Percentiles rank a stretch among this genome's conserved stretches.
These are phyloP conservation scores for Diplodus sargus DNA, from an alignment of 2,797 vertebrate genomes.

Conservation along the genomic window DNA sequence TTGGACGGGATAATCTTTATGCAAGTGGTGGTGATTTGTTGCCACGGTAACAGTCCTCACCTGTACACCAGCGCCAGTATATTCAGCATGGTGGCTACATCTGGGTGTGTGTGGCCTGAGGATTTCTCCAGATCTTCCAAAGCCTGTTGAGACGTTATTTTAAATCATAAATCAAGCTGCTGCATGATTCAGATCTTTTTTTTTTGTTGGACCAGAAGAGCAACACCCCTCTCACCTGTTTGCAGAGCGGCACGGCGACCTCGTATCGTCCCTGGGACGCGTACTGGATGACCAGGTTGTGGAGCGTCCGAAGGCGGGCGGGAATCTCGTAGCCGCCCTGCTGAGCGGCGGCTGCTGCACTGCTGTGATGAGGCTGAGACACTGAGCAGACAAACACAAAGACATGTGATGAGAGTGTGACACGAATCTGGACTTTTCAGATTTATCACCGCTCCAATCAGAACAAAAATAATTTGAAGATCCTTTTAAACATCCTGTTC, in stretches of 20 bases:
- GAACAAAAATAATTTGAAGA: neutral
- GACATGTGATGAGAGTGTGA: no score
- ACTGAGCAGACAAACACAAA: slow-evolving; percentile 63
- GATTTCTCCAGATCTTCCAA: slow-evolving; percentile 92
- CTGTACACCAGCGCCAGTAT: slow-evolving; percentile 92
- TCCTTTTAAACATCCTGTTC: neutral
- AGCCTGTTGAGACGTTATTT: slow-evolving; percentile 76
- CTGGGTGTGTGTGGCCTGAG: slow-evolving; percentile 92
- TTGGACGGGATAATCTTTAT: neutral
- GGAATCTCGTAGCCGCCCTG: slow-evolving; percentile 93
- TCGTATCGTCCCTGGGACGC: slow-evolving; percentile 92
- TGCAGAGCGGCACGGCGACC: slow-evolving; percentile 92
- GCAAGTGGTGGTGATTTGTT: neutral
- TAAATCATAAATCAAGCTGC: neutral
- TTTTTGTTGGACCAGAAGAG: neutral
- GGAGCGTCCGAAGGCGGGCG: slow-evolving; percentile 89
- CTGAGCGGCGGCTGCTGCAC: slow-evolving; percentile 84
- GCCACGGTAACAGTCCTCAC: slow-evolving; percentile 66
- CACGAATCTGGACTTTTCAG: no score
- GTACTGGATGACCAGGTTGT: slow-evolving; percentile 94
- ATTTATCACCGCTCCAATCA: no score
- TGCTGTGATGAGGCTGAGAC: slow-evolving; percentile 78
- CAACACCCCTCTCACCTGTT: slow-evolving; percentile 73
- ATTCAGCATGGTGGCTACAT: slow-evolving; percentile 94
- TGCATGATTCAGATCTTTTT: no score